Base-by-base conservation (phyloP, 2,888 invertebrate genomes). In the Eupithecia vulgata region DNA sequence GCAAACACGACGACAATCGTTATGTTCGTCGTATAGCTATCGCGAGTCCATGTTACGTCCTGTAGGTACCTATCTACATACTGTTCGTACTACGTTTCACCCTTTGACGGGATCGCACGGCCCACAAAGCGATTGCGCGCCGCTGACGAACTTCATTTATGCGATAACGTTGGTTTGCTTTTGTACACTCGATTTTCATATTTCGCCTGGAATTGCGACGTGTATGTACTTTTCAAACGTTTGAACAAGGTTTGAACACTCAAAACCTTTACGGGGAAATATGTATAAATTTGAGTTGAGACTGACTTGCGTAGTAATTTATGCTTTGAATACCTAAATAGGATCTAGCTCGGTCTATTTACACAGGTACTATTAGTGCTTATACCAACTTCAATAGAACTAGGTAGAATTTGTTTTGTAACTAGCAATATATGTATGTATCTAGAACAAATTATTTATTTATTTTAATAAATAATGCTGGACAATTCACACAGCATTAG, bases 1-100 rank as follows among this genome's bases (percentile, higher is more conserved):
- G 84, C 83, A 85, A 88, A 86, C 86, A 87, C 87, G 86, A 82
- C 82, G 78, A 75, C 81, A 82, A 84, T 87, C 85, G 86, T 84
- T 85, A 84, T 83, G 83, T 87, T 87, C 76, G 68, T 87, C 76
- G 66, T 59, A 70, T 70, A 74, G 17, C 67, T 64, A 59, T 72
- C 72, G 68, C 71, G 62, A 67, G 71, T 72, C 70, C 68, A 67
- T 70, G 69, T 12, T 57, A 25, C 10, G 21, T 21, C 4, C 30
- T n/a, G n/a, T n/a, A n/a, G n/a, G n/a, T n/a, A n/a, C 21, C 52
- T 42, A 42, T 15, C 21, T 52, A 21, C 12, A 21, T 52, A 52
- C 48, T 40, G n/a, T n/a, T 8, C 2, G 48, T 48, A 48, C 52
- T 21, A 48, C 8, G 3, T 48, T n/a, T 1, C 68, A 78, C 78